Evolutionary conservation across 2,797 vertebrate species (phyloP).

Genomic region (Taeniopygia guttata): DNA sequence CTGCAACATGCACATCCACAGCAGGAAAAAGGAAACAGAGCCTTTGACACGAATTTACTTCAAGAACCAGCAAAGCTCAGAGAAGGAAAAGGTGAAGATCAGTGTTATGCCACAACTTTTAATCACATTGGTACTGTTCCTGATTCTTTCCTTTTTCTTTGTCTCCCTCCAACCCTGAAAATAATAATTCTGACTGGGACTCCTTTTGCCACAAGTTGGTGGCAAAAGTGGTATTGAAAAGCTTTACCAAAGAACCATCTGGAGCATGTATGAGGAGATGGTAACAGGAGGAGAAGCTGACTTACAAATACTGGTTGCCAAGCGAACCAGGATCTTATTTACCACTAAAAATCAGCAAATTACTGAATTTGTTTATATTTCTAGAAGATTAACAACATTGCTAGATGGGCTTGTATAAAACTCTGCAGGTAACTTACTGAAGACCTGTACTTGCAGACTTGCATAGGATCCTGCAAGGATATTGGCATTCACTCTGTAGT

Average conservation of each 20-base stretch:
- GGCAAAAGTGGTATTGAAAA: constrained; percentile 2
- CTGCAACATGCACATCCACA: not conserved
- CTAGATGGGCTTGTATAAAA: not conserved
- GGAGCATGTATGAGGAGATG: not conserved
- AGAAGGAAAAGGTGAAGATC: not conserved
- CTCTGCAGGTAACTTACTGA: not conserved
- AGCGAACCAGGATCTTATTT: not conserved
- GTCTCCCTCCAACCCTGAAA: not conserved
- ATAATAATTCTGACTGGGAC: not conserved
- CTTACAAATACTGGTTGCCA: not conserved
- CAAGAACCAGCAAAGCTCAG: not conserved
- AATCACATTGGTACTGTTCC: not conserved
- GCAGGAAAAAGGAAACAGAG: not conserved
- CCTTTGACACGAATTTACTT: not conserved
- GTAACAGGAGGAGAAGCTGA: not conserved
- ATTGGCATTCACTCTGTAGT: not conserved
- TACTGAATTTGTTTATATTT: not conserved
- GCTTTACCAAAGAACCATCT: constrained; percentile 28
- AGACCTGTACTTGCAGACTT: accelerated
- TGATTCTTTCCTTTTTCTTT: not conserved
- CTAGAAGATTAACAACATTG: not conserved
- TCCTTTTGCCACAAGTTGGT: not conserved
- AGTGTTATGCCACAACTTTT: not conserved
- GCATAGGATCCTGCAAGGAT: not conserved
- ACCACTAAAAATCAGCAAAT: not conserved